Evolutionary conservation across 2,113 vertebrate genomes (phyloP), one percentile per base, ranked within the genome.

Genomic region (Mixornis gularis): DNA sequence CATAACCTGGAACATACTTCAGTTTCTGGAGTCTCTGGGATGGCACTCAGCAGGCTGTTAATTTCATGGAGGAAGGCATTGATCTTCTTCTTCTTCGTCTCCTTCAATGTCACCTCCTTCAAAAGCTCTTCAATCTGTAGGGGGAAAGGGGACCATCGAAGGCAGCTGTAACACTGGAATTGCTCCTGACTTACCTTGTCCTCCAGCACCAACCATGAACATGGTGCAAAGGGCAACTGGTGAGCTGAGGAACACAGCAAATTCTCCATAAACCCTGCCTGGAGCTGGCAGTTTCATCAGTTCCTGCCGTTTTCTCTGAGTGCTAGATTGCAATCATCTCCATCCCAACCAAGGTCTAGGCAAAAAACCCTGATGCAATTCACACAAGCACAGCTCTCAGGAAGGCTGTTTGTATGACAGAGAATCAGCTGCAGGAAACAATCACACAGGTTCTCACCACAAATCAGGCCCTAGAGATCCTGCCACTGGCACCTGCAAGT

Each of bases 61-160:
- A 99, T 94, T 13, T 98, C 97, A 83, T 92, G 87, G 17, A 99
- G 86, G 70, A 99, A 99, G 12, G 94, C 73, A 90, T 99, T 98
- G 3, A 99, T 98, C 72, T 95, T 97, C 49, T 95, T 97, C 79
- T 98, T 99, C 95, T 98, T 98, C 0, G 97, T 98, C 64, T 99
- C 98, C 90, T 98, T 98, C 89, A 99, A 69, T 7, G 87, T 96
- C 55, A 99, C 98, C 95, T 99, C 99, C 92, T 99, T 99, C 60
- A 99, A 95, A 77, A 99, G 97, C 90, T 99, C 99, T 65, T 99
- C 98, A 2, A 99, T 98, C 99, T 99, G 96, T 29, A 87, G 40
- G 18, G 18, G 26, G 2, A 85, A 92, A 79, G 5, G 9, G 9
- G 18, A 80, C 15, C 12, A 17, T 9, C 10, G 93, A 62, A 60